Percentiles rank a stretch among this genome's conserved stretches.
Conservation (phyloP, 2,113 vertebrate species). For the Campylomormyrus tamandua region DNA sequence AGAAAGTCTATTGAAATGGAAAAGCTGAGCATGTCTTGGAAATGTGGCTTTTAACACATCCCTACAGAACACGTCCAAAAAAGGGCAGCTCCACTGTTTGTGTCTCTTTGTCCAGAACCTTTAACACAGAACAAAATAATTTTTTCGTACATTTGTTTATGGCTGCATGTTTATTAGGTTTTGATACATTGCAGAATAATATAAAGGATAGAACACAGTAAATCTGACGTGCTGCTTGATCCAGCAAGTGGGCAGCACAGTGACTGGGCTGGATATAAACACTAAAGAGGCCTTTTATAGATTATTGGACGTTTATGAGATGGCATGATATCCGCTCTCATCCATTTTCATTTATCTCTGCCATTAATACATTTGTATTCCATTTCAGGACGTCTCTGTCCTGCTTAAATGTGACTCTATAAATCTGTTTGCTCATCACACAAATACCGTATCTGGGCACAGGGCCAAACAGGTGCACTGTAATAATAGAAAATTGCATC, state of each 20-base stretch:
- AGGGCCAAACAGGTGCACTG: background rate
- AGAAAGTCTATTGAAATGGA: background rate
- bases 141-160: background rate
- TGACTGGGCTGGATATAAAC: background rate
- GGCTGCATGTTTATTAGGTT: background rate
- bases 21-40: background rate
- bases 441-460: background rate
- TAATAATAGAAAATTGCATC: background rate
- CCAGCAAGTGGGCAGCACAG: background rate
- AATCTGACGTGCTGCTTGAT: background rate
- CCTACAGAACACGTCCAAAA: background rate
- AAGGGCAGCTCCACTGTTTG: background rate
- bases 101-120: background rate
- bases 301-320: background rate
- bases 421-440: background rate
- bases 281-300: background rate
- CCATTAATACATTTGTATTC: background rate
- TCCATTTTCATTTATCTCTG: background rate
- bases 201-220: background rate
- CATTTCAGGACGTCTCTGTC: background rate
- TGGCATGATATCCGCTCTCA: background rate
- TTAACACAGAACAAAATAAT: background rate
- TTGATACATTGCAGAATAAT: background rate
- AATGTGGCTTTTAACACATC: background rate
- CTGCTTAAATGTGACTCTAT: background rate